Base-by-base conservation (phyloP, 2,888 invertebrate genomes). In the Drosophila hamatofila region DNA sequence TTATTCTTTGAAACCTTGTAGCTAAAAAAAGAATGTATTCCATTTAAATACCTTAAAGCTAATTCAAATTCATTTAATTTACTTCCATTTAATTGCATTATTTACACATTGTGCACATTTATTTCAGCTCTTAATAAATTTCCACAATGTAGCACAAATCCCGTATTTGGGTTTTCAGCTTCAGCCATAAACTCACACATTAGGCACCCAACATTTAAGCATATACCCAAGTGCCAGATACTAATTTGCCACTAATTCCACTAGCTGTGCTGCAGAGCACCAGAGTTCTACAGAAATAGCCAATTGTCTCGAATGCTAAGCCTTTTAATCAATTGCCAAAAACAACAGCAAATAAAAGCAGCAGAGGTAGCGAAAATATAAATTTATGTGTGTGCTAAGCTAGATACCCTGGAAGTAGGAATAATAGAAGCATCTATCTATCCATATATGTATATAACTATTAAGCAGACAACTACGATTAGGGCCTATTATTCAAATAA, bases 321-420 rank as follows among this genome's bases (percentile, higher is more conserved):
- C 86, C 86, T 75, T 85, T 88, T 83, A 89, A 86, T 86, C 89
- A 86, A 89, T 86, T 89, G 86, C 83, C 79, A 88, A 78, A 88
- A 88, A 65, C 57, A 61, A 52, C 49, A 62, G 41, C 41, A 49
- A 42, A 41, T 55, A 58, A 33, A 46, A 25, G 9, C 18, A 25
- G 33, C 1, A n/a, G 23, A 30, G 16, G 2, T 3, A 23, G 16
- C 16, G 2, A 21, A 16, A 9, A 3, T 5, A 0, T 9, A 0
- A 6, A 37, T 2, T 1, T 3, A 14, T 23, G 12, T 51, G 35
- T 21, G 5, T 35, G 35, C 7, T 23, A 18, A 1, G 23, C 56
- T 0, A 30, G 11, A 46, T 79, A 65, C 62, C 49, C 59, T 72
- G n/a, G 11, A 35, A 11, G 11, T 30, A 11, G 9, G 30, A 11